These are phyloP conservation scores for Noctua janthe DNA, from an alignment of 2,888 invertebrate genomes.

Conservation along the genomic window DNA sequence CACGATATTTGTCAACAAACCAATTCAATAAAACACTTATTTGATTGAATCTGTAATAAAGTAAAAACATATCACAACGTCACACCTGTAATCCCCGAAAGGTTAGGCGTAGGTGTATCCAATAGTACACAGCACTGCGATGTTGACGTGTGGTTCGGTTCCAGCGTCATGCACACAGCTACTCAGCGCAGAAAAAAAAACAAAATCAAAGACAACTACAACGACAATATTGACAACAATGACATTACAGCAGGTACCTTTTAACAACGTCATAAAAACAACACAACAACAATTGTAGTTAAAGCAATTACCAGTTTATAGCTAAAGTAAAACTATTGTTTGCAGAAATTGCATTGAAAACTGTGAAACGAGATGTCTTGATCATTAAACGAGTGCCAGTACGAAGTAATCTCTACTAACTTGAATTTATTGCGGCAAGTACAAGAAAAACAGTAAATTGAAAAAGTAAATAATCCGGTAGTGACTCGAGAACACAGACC, in stretches of 20 bases:
- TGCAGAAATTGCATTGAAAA: slow-evolving; percentile 27
- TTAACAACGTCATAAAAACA: slow-evolving; percentile 26
- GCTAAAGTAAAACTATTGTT: slow-evolving; percentile 7
- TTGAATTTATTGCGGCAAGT: slow-evolving; percentile 47
- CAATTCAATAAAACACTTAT: background rate
- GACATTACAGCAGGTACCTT: background rate
- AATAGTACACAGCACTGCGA: no score
- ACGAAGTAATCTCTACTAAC: slow-evolving; percentile 50
- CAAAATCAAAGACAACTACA: background rate
- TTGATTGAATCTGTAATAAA: background rate
- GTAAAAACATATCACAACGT: background rate
- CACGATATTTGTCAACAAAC: background rate
- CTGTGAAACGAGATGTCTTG: slow-evolving; percentile 33
- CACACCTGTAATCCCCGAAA: no score
- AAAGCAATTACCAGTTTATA: slow-evolving; percentile 33
- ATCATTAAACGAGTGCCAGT: slow-evolving; percentile 51
- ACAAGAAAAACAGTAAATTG: slow-evolving; percentile 39
- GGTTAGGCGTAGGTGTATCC: no score
- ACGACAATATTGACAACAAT: background rate
- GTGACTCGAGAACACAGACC: background rate
- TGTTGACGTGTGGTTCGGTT: background rate
- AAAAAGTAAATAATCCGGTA: slow-evolving; percentile 53
- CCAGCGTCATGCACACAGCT: background rate
- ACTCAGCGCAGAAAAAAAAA: no score
- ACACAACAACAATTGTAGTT: slow-evolving; percentile 12